These are phyloP conservation scores for Archegozetes longisetosus DNA, from an alignment of 1,140 invertebrate species.

Conservation along the genomic window DNA sequence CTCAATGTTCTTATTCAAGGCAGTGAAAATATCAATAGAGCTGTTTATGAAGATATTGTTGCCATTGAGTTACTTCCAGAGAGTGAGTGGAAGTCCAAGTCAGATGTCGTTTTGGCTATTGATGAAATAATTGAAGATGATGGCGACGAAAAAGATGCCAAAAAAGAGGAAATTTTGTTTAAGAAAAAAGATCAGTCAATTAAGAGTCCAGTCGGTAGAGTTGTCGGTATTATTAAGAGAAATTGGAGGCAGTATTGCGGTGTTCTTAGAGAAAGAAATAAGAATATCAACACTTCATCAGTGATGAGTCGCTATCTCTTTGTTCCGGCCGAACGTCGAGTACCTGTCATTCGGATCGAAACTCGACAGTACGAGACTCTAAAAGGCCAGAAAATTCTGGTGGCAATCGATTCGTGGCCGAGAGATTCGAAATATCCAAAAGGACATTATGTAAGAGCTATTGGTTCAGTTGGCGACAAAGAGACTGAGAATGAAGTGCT, in stretches of 20 bases:
- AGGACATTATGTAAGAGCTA: conserved; percentile 71
- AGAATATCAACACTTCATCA: background rate
- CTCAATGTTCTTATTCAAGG: conserved; percentile 75
- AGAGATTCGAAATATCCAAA: conserved; percentile 51
- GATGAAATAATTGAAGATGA: conserved; percentile 43
- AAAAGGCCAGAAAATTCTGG: conserved; percentile 68
- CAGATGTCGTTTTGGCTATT: conserved; percentile 55
- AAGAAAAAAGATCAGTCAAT: conserved; percentile 14
- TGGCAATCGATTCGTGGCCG: conserved; percentile 84
- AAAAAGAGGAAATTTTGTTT: conserved; percentile 23
- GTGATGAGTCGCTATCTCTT: conserved; percentile 50
- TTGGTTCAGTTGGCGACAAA: conserved; percentile 67
- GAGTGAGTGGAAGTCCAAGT: conserved; percentile 70
- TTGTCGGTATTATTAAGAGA: conserved; percentile 86
- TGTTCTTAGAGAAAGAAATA: conserved; percentile 57
- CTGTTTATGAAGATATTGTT: conserved; percentile 89
- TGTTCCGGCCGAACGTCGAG: conserved; percentile 69
- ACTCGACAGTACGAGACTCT: conserved; percentile 67
- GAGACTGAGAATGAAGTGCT: conserved; percentile 85
- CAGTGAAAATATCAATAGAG: conserved; percentile 67
- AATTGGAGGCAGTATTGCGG: conserved; percentile 97
- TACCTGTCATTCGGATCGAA: conserved; percentile 80
- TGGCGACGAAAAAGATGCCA: conserved; percentile 23
- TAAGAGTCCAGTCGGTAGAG: conserved; percentile 57
- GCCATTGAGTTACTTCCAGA: conserved; percentile 79